Conservation (phyloP, 2,113 vertebrate genomes). For the Neotragus moschatus region DNA sequence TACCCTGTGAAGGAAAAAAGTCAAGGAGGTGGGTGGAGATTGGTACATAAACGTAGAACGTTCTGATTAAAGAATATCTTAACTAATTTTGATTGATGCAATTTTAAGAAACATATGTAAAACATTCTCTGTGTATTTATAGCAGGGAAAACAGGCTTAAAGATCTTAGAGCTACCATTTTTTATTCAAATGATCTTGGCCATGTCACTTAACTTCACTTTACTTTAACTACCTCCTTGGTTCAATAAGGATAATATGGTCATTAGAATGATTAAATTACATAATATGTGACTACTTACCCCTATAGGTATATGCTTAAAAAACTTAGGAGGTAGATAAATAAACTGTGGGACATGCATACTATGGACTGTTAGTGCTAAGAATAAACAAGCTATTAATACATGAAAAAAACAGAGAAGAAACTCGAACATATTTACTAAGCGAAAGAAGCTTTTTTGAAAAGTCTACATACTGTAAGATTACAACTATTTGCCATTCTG, state of each 20-base stretch:
- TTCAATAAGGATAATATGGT: background rate
- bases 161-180: background rate
- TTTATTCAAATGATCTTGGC: background rate
- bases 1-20: background rate
- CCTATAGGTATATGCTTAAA: background rate
- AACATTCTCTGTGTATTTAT: background rate
- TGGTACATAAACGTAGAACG: background rate
- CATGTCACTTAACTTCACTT: background rate
- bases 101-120: background rate
- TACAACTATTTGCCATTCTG: background rate
- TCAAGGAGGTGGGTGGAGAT: background rate
- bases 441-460: background rate
- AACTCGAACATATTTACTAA: background rate
- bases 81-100: background rate
- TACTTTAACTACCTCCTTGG: background rate
- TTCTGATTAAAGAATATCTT: background rate
- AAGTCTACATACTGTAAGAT: background rate
- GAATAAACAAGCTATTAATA: background rate
- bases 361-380: background rate
- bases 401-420: background rate
- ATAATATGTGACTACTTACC: background rate
- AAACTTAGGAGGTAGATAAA: background rate
- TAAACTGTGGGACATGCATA: background rate
- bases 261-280: background rate
- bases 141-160: background rate